Evolutionary conservation across 2,888 invertebrate genomes (phyloP).

Genomic region (Melinaea marsaeus): DNA sequence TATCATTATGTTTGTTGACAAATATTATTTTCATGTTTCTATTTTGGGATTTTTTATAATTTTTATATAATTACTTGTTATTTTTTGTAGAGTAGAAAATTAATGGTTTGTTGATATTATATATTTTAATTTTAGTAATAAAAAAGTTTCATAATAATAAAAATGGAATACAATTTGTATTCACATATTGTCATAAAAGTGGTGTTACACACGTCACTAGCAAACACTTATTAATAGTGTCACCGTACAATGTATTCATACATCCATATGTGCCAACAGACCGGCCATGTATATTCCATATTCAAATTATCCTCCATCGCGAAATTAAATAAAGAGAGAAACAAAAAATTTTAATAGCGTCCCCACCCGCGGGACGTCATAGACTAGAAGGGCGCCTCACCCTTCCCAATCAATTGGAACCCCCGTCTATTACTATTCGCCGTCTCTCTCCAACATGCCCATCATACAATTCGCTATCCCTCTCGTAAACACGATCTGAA

Average conservation of each 20-base stretch:
- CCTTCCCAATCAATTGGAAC: slow-evolving; percentile 70
- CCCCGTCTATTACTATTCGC: slow-evolving; percentile 56
- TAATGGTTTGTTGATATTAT: too few species aligned
- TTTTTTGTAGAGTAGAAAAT: too few species aligned
- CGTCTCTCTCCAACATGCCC: slow-evolving; percentile 44
- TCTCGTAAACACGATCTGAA: slow-evolving; percentile 53
- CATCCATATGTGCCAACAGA: slow-evolving; percentile 28
- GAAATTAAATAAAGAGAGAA: slow-evolving; percentile 73
- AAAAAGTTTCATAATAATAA: too few species aligned
- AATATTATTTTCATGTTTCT: too few species aligned
- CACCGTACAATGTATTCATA: neutral
- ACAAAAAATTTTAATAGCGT: slow-evolving; percentile 60
- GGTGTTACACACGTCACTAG: too few species aligned
- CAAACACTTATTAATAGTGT: too few species aligned
- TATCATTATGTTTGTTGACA: too few species aligned
- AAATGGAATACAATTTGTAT: too few species aligned
- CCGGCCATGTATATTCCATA: slow-evolving; percentile 67
- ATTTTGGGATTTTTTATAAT: too few species aligned
- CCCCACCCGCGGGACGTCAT: slow-evolving; percentile 65
- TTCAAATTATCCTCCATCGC: slow-evolving; percentile 73
- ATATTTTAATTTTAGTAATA: too few species aligned
- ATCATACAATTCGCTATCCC: slow-evolving; percentile 35
- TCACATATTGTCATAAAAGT: too few species aligned
- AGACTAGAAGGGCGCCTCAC: slow-evolving; percentile 66
- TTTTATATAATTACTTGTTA: too few species aligned